Percentiles rank a stretch among this genome's conserved stretches.
phyloP scores from a whole-genome alignment of 2,113 vertebrate genomes.

The Bubo bubo region DNA sequence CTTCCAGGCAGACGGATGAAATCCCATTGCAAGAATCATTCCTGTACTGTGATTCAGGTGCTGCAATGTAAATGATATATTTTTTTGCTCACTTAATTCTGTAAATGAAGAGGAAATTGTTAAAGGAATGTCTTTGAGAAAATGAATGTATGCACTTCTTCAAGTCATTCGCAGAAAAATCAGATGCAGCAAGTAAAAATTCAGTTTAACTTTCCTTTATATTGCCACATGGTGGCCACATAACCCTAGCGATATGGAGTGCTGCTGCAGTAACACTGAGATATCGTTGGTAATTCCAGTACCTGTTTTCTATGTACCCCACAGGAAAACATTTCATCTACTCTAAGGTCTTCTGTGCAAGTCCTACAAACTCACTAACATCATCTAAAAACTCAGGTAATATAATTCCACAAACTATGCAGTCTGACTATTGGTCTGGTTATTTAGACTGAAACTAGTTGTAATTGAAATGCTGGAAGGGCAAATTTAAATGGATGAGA shows the following conservation, averaged over 20 bases:
- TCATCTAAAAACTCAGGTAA: neutral
- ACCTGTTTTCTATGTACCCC: neutral
- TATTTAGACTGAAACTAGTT: neutral
- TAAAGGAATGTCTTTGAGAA: neutral
- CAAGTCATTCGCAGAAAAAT: neutral
- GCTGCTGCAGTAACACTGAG: no score
- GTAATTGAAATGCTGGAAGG: neutral
- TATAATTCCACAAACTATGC: neutral
- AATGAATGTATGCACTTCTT: neutral
- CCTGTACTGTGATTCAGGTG: neutral
- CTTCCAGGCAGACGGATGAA: neutral
- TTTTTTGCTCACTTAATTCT: neutral
- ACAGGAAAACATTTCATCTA: neutral
- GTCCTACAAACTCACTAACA: neutral
- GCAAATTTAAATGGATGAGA: neutral
- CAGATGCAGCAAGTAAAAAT: neutral
- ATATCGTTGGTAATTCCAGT: neutral
- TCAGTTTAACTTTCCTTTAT: neutral
- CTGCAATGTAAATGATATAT: neutral
- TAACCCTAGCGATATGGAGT: neutral
- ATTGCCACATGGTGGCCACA: constrained; percentile 51
- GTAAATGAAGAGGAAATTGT: neutral
- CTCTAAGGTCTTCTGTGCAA: neutral
- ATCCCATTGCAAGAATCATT: neutral
- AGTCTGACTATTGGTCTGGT: neutral